Conservation (phyloP, 1,140 invertebrate genomes). For the Scaptodrosophila lebanonensis region DNA sequence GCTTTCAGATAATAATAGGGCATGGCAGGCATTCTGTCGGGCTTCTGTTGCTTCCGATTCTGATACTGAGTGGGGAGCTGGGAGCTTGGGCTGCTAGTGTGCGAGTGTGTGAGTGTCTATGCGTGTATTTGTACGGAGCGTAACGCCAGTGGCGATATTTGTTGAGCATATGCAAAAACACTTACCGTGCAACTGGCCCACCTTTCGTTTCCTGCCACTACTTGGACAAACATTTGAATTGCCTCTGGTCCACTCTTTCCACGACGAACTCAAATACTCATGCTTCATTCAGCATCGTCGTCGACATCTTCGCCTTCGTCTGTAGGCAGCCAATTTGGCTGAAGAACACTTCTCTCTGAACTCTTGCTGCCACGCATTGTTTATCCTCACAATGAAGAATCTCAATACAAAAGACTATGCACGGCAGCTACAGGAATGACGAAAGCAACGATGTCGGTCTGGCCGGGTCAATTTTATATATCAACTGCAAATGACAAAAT, state of each 20-base stretch:
- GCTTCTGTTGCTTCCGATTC: slow-evolving; percentile 45
- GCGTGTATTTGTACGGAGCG: slow-evolving; percentile 35
- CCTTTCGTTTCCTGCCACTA: slow-evolving; percentile 10
- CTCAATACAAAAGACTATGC: no score
- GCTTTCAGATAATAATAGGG: slow-evolving; percentile 68
- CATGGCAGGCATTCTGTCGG: slow-evolving; percentile 57
- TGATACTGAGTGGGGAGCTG: slow-evolving; percentile 41
- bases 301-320: slow-evolving; percentile 19
- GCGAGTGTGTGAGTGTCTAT: slow-evolving; percentile 3
- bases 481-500: no score
- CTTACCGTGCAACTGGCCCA: no score
- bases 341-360: slow-evolving; percentile 38
- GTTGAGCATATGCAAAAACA: no score
- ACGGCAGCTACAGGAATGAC: no score
- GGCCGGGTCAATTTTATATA: no score
- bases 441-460: no score
- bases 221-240: slow-evolving; percentile 34
- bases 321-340: slow-evolving; percentile 59
- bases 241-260: slow-evolving; percentile 16
- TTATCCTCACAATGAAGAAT: no score
- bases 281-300: slow-evolving; percentile 21
- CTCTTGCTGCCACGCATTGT: slow-evolving; percentile 17
- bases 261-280: slow-evolving; percentile 1
- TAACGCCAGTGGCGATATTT: slow-evolving; percentile 39
- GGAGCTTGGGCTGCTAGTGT: neutral